These are phyloP conservation scores for Drepana arcuata DNA, from an alignment of 1,140 invertebrate genomes.

Conservation along the genomic window DNA sequence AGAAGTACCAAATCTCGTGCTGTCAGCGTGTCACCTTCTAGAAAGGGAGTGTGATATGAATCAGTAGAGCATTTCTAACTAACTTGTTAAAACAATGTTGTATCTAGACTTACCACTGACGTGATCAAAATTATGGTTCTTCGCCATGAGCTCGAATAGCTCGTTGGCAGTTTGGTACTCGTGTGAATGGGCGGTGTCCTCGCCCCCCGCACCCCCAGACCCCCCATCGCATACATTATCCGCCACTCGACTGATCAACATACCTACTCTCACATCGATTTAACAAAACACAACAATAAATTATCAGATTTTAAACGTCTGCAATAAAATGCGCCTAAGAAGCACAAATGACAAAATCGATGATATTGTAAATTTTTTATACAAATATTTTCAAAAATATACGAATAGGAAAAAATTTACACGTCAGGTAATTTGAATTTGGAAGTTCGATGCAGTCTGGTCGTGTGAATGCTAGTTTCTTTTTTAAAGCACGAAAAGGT, in stretches of 20 bases:
- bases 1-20: slow-evolving; percentile 43
- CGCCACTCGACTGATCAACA: slow-evolving; percentile 36
- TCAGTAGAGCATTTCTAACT: neutral
- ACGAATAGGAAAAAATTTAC: slow-evolving; percentile 13
- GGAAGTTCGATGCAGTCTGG: no score
- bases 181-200: slow-evolving; percentile 4
- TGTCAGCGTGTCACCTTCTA: slow-evolving; percentile 26
- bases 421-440: slow-evolving; percentile 22
- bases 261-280: slow-evolving; percentile 31
- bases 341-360: slow-evolving; percentile 31
- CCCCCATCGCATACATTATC: slow-evolving; percentile 18
- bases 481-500: no score
- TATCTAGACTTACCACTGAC: slow-evolving; percentile 17
- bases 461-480: no score
- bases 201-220: slow-evolving; percentile 7
- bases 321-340: slow-evolving; percentile 25
- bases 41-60: slow-evolving; percentile 2
- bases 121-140: slow-evolving; percentile 19
- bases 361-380: slow-evolving; percentile 45
- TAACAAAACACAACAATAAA: no score
- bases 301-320: no score
- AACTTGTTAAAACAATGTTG: neutral
- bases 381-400: slow-evolving; percentile 32
- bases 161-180: slow-evolving; percentile 38
- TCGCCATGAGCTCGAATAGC: slow-evolving; percentile 36